A percentile compares a stretch with the other conserved stretches of the same genome.
Evolutionary conservation across 53 echinoderm and acorn worm genomes (phyloP).

Genomic region (Astropecten irregularis): DNA sequence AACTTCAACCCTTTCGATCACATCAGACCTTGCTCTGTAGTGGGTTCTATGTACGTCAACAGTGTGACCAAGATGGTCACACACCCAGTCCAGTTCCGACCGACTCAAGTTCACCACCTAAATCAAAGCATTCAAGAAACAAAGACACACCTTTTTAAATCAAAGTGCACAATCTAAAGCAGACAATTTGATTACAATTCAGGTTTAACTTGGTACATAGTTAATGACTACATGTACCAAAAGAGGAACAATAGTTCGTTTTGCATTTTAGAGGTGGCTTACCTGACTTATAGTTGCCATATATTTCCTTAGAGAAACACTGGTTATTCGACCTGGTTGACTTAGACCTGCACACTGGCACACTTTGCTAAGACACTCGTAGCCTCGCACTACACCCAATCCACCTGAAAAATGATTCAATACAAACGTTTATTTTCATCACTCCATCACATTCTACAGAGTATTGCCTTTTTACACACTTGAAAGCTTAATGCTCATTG

Average conservation of each 20-base stretch:
- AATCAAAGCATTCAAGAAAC: background rate
- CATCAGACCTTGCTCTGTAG: slow-evolving; percentile 3
- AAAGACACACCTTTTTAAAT: no score
- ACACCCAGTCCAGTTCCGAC: slow-evolving; percentile 23
- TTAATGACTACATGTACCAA: no score
- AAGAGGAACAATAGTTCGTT: no score
- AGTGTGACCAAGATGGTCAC: slow-evolving; percentile 25
- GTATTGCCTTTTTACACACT: no score
- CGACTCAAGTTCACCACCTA: slow-evolving; percentile 7
- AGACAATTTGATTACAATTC: no score
- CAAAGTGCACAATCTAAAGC: no score
- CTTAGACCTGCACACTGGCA: background rate
- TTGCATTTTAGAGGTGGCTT: no score
- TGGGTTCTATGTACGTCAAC: slow-evolving; percentile 1
- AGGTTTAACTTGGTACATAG: no score
- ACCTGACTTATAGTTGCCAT: slow-evolving; percentile 17
- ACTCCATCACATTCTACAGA: no score
- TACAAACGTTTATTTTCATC: no score
- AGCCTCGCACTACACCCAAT: slow-evolving; percentile 4
- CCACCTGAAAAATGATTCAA: no score
- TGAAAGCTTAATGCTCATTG: no score
- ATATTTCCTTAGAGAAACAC: slow-evolving; percentile 9
- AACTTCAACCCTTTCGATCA: slow-evolving; percentile 22
- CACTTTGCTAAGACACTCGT: background rate
- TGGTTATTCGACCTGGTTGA: background rate